These are phyloP conservation scores for Chelonoidis abingdonii DNA, from an alignment of 2,113 vertebrate genomes.

Conservation along the genomic window DNA sequence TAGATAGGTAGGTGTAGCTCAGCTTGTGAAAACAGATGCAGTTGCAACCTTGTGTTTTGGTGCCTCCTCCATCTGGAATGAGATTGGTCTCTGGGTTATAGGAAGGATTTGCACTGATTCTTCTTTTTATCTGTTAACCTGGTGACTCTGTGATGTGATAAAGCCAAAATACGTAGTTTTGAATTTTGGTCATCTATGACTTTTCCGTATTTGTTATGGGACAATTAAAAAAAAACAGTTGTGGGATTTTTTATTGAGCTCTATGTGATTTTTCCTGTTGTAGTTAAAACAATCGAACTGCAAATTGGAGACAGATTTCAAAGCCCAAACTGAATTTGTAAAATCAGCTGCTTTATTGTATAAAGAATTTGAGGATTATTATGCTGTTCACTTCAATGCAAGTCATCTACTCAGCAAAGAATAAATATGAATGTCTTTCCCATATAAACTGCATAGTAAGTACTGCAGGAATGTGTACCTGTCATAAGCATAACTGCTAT, in stretches of 20 bases:
- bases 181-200: slow-evolving; percentile 59
- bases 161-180: background rate
- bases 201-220: slow-evolving; percentile 69
- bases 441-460: slow-evolving; percentile 20
- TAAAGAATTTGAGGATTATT: slow-evolving; percentile 50
- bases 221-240: slow-evolving; percentile 66
- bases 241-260: slow-evolving; percentile 10
- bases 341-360: slow-evolving; percentile 46
- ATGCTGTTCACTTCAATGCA: background rate
- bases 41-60: slow-evolving; percentile 52
- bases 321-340: slow-evolving; percentile 52
- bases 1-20: slow-evolving; percentile 15
- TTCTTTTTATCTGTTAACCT: slow-evolving; percentile 59
- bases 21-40: background rate
- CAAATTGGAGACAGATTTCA: slow-evolving; percentile 38
- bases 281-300: slow-evolving; percentile 54
- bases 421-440: slow-evolving; percentile 60
- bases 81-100: slow-evolving; percentile 49
- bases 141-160: slow-evolving; percentile 68
- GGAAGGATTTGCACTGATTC: slow-evolving; percentile 52
- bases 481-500: slow-evolving; percentile 59
- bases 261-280: slow-evolving; percentile 55
- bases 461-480: slow-evolving; percentile 55
- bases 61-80: slow-evolving; percentile 39
- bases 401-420: slow-evolving; percentile 23